These are phyloP conservation scores for Lasius platythorax DNA, from an alignment of 2,888 invertebrate species.

Conservation along the genomic window DNA sequence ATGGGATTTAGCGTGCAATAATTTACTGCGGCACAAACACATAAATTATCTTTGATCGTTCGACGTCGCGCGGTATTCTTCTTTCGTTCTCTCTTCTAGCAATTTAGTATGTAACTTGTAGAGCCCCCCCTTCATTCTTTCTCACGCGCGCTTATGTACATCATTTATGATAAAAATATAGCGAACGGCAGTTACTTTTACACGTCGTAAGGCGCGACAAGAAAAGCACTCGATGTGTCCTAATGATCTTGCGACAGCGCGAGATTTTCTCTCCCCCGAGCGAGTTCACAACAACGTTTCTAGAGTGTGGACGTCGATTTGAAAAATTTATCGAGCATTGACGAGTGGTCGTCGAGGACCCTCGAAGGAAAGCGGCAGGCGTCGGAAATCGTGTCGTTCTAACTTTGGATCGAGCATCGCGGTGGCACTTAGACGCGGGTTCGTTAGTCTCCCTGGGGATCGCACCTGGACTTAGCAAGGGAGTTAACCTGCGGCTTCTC, in stretches of 20 bases:
- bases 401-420: slow-evolving; percentile 62
- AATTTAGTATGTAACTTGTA: not conserved
- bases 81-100: not conserved
- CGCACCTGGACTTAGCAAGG: slow-evolving; percentile 66
- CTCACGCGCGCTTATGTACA: not conserved
- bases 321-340: slow-evolving; percentile 42
- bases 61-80: not conserved
- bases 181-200: not conserved
- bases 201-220: not conserved
- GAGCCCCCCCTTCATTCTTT: not conserved
- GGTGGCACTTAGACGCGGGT: slow-evolving; percentile 75
- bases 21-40: not conserved
- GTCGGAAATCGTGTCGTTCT: slow-evolving; percentile 46
- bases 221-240: not conserved
- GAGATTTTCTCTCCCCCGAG: not conserved
- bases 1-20: slow-evolving; percentile 14
- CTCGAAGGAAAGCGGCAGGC: slow-evolving; percentile 33
- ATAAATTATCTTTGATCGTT: slow-evolving; percentile 23
- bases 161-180: slow-evolving; percentile 19
- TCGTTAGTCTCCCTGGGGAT: slow-evolving; percentile 72
- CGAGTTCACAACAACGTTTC: slow-evolving; percentile 37
- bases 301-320: slow-evolving; percentile 41
- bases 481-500: slow-evolving; percentile 62
- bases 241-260: slow-evolving; percentile 27
- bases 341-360: slow-evolving; percentile 30